phyloP scores from a whole-genome alignment of 2,888 invertebrate genomes.

The Ophraella communa region DNA sequence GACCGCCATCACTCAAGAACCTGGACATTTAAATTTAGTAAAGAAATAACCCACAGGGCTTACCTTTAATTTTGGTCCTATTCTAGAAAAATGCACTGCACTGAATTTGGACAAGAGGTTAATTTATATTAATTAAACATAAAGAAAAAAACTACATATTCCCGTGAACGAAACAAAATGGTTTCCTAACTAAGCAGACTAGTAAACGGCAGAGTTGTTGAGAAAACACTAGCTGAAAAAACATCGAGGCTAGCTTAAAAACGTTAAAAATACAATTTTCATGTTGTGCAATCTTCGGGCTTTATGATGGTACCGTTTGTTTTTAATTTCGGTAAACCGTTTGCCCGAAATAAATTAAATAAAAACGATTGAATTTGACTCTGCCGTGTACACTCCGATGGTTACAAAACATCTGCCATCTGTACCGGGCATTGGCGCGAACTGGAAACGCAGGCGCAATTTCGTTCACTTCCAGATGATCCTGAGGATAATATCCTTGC shows the following conservation, averaged over 20 bases:
- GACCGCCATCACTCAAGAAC: conserved; percentile 20
- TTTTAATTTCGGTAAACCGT: conserved; percentile 35
- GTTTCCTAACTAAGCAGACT: conserved; percentile 55
- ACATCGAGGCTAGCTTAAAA: conserved; percentile 46
- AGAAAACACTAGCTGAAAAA: conserved; percentile 47
- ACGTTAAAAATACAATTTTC: conserved; percentile 38
- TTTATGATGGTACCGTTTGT: conserved; percentile 37
- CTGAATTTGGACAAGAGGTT: conserved; percentile 35
- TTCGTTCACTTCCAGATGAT: conserved; percentile 26
- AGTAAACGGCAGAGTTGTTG: conserved; percentile 53
- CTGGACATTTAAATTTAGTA: conserved; percentile 29
- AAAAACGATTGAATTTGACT: conserved; percentile 47
- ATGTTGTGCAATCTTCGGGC: conserved; percentile 41
- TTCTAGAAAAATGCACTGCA: conserved; percentile 38
- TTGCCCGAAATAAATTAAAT: conserved; percentile 44
- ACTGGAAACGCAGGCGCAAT: conserved; percentile 51
- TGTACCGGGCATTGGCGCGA: conserved; percentile 62
- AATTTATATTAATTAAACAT: conserved; percentile 39
- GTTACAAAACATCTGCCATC: conserved; percentile 63
- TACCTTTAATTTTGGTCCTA: conserved; percentile 40
- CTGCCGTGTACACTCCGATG: conserved; percentile 52
- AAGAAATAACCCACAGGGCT: conserved; percentile 35
- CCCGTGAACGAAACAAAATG: conserved; percentile 58
- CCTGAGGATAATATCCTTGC: conserved; percentile 15
- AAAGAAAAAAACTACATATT: conserved; percentile 51